Base-by-base conservation (phyloP, 2,888 invertebrate species). In the Sinohyriopsis cumingii region DNA sequence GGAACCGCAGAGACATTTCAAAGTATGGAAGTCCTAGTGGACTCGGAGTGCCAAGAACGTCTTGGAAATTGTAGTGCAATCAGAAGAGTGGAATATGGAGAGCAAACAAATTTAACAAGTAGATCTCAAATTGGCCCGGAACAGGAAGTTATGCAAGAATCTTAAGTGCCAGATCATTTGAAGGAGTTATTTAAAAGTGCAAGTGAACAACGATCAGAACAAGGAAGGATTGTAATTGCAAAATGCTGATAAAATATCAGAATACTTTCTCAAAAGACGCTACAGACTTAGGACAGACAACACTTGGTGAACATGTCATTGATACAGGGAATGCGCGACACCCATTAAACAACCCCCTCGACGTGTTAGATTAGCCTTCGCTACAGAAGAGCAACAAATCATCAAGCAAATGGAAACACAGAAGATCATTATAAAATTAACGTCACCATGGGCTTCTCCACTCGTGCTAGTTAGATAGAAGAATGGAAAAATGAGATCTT, bases 391-490 rank as follows among this genome's bases (percentile, higher is more conserved):
- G 22, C 66, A 61, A 33, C 61, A 67, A 62, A 59, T 61, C 9
- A 67, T 74, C 7, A 28, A 65, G 6, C 66, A 74, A 61, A 19
- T 74, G 61, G 28, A 66, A 45, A 53, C 64, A 53, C 68, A 74
- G 28, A 64, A 68, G 7, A 64, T 71, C 15, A 70, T 71, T 19
- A 62, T 59, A 59, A 59, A 73, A 22, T 73, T 59, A 12, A 60
- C 19, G 20, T 63, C 59, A 28, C 69, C 73, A 1, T 70, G 65
- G 67, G 54, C 68, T 12, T 59, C 61, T 24, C 76, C 71, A 19
- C 63, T 71, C 5, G 56, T 67, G n/a, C 54, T 73, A 4, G 68
- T 73, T 6, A 59, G 22, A 20, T 71, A 69, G 55, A 73, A 67
- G 56, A 62, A 61, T 25, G 71, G 73, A 20, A 65, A 69, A 55